A percentile compares a stretch with the other conserved stretches of the same genome.
Conservation (phyloP, 2,888 invertebrate species). For the Spicauda simplicius region DNA sequence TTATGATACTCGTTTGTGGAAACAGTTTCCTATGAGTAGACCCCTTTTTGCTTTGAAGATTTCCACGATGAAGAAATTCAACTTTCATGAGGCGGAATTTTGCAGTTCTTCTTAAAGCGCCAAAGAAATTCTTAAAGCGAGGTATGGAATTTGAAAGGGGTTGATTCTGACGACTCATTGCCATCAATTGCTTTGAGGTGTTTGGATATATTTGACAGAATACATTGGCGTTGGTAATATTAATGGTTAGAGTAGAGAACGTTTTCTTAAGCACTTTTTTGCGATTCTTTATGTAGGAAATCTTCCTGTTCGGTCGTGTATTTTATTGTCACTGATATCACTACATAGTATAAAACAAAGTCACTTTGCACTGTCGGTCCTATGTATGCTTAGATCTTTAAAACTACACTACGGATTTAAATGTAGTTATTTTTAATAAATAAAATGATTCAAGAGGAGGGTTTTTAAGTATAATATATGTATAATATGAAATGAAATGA, state of each 20-base stretch:
- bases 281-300: background rate
- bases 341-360: too few species aligned
- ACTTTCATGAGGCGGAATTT: slow-evolving; percentile 53
- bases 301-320: too few species aligned
- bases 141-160: slow-evolving; percentile 24
- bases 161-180: slow-evolving; percentile 28
- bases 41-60: slow-evolving; percentile 62
- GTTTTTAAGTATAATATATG: too few species aligned
- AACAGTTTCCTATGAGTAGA: slow-evolving; percentile 27
- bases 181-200: slow-evolving; percentile 32
- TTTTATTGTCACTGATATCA: too few species aligned
- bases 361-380: too few species aligned
- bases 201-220: slow-evolving; percentile 32
- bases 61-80: slow-evolving; percentile 54
- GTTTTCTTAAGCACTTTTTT: background rate
- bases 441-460: too few species aligned
- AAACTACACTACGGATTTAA: too few species aligned
- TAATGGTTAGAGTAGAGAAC: slow-evolving; percentile 5
- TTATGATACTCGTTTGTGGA: slow-evolving; percentile 8
- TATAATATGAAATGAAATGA: too few species aligned
- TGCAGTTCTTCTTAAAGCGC: slow-evolving; percentile 24
- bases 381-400: too few species aligned
- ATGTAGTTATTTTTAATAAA: too few species aligned
- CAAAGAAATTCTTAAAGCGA: slow-evolving; percentile 10
- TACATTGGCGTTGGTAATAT: slow-evolving; percentile 21